Conservation (phyloP, 2,113 vertebrate species). For the Lichenostomus cassidix region DNA sequence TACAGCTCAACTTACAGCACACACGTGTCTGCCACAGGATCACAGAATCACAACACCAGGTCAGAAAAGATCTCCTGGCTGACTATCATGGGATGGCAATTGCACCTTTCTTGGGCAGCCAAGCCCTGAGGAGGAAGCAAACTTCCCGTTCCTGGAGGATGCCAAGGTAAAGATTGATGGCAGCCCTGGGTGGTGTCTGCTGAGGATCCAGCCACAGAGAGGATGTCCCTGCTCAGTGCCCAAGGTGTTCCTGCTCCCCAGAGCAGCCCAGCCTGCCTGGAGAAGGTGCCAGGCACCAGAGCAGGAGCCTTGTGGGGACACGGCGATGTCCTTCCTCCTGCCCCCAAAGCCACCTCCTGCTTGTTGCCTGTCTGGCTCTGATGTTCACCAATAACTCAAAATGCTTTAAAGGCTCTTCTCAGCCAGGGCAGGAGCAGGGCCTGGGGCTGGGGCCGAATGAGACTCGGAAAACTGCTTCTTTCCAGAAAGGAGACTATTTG, state of each 20-base stretch:
- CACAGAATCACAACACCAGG: not conserved
- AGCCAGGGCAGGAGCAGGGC: not conserved
- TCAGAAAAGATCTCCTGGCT: not conserved
- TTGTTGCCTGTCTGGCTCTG: not conserved
- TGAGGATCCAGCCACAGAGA: not conserved
- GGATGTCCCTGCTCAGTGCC: not conserved
- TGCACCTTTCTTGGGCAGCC: accelerated
- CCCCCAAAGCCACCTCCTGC: not conserved
- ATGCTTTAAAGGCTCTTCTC: not conserved
- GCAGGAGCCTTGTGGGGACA: accelerated
- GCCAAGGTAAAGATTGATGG: accelerated
- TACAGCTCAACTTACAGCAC: accelerated
- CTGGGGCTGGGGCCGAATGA: not conserved
- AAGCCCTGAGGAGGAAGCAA: not conserved
- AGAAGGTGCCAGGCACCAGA: not conserved
- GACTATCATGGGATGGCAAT: accelerated
- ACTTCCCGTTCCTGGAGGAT: not conserved
- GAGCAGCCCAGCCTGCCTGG: not conserved
- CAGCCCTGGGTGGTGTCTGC: not conserved
- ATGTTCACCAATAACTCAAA: not conserved
- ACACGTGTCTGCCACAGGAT: too few species aligned
- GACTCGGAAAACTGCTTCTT: not conserved
- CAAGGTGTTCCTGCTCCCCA: not conserved
- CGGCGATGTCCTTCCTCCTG: accelerated
- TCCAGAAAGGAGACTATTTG: not conserved